phyloP scores from a whole-genome alignment of 2,113 vertebrate genomes.

The Epinephelus moara region DNA sequence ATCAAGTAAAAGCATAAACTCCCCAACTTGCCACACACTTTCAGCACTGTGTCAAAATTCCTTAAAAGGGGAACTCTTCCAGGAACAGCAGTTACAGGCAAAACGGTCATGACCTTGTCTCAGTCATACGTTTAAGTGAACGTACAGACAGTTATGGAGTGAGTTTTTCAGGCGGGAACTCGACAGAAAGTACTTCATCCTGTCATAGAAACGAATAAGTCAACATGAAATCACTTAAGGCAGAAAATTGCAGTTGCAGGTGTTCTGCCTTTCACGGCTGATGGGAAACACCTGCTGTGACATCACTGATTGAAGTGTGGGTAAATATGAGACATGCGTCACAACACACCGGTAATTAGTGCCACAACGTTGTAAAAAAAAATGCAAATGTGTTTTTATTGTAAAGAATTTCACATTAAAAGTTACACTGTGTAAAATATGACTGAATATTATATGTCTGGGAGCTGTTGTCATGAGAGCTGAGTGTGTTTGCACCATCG shows the following conservation, averaged over 20 bases:
- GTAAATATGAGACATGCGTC: not conserved
- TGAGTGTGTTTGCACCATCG: conserved; percentile 35
- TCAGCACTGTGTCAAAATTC: not conserved
- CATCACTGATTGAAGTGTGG: not conserved
- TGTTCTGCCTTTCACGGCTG: not conserved
- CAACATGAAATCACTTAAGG: not conserved
- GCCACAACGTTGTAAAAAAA: not conserved
- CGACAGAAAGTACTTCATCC: not conserved
- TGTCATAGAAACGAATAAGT: no score
- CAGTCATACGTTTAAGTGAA: not conserved
- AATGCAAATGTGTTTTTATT: no score
- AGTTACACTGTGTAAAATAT: not conserved
- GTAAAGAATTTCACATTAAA: not conserved
- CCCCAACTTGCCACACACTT: not conserved
- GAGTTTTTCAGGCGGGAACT: not conserved
- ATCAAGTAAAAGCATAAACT: not conserved
- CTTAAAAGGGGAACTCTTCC: not conserved
- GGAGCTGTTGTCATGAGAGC: conserved; percentile 40
- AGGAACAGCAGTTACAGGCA: not conserved
- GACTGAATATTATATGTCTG: not conserved
- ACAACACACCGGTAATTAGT: not conserved
- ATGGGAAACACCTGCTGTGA: conserved; percentile 37
- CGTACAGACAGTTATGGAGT: not conserved
- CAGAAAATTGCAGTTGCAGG: not conserved
- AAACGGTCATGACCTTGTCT: not conserved